Evolutionary conservation across 2,797 vertebrate genomes (phyloP).

Genomic region (Brachyrhaphis roseni): DNA sequence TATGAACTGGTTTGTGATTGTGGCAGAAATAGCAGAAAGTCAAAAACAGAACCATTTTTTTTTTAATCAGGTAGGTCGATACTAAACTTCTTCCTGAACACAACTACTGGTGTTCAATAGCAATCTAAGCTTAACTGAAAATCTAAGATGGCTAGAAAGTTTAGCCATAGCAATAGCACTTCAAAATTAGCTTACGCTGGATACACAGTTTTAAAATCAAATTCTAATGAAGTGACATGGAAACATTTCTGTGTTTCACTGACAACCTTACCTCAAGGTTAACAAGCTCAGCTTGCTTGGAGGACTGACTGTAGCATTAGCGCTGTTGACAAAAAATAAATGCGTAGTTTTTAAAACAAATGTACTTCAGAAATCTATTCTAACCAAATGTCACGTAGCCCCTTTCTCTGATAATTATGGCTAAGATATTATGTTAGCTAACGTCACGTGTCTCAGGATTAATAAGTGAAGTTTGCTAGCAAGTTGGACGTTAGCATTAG

Average conservation of each 20-base stretch:
- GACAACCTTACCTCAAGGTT: neutral
- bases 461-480: neutral
- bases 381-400: neutral
- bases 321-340: neutral
- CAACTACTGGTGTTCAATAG: neutral
- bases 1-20: neutral
- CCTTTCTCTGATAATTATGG: neutral
- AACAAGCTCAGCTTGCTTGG: neutral
- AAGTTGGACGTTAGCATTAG: neutral
- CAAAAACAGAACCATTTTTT: neutral
- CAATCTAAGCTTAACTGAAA: neutral
- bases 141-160: neutral
- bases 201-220: neutral
- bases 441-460: neutral
- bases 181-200: neutral
- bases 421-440: neutral
- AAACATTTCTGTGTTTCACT: neutral
- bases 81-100: neutral
- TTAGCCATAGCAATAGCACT: neutral
- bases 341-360: neutral
- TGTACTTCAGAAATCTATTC: neutral
- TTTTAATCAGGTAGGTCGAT: neutral
- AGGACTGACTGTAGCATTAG: neutral
- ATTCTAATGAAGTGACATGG: neutral
- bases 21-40: neutral